Percentiles rank a stretch among this genome's conserved stretches.
Evolutionary conservation across 2,888 invertebrate genomes (phyloP).

Genomic region (Neocrepidodera transversa): DNA sequence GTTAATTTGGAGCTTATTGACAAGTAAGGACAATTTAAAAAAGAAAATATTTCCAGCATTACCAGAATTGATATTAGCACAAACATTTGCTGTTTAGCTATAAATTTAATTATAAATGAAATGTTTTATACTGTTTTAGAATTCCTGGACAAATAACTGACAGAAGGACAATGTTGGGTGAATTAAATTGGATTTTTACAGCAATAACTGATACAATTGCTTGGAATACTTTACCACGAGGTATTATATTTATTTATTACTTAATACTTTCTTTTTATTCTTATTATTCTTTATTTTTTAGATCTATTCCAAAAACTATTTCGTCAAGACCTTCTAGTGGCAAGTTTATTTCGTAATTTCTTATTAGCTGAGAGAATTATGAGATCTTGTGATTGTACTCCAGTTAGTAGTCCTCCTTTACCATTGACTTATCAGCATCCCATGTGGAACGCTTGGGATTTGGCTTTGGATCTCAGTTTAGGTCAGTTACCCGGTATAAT

Average conservation of each 20-base stretch:
- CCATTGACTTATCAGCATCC: constrained; percentile 90
- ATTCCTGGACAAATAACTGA: constrained; percentile 96
- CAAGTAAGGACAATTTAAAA: constrained; percentile 75
- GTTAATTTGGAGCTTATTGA: constrained; percentile 88
- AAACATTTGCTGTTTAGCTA: neutral
- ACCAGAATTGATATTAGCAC: neutral
- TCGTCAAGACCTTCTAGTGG: constrained; percentile 97
- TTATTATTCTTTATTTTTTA: constrained; percentile 53
- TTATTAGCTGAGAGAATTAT: constrained; percentile 95
- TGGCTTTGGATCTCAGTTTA: constrained; percentile 92
- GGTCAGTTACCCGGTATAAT: constrained; percentile 85
- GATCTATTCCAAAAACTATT: constrained; percentile 97
- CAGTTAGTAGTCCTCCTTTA: constrained; percentile 90
- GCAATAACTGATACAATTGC: constrained; percentile 99
- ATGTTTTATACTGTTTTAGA: constrained; percentile 65
- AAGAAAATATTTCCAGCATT: no score
- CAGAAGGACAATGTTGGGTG: constrained; percentile 95
- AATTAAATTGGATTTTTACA: constrained; percentile 99
- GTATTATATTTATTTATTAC: no score
- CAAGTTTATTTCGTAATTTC: constrained; percentile 96
- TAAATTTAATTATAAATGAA: neutral
- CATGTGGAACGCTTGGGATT: constrained; percentile 98
- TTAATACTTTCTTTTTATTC: no score
- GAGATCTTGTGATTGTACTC: constrained; percentile 95
- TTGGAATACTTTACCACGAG: constrained; percentile 94